Base-by-base conservation (phyloP, 2,113 vertebrate species). In the Sinocyclocheilus rhinocerous region DNA sequence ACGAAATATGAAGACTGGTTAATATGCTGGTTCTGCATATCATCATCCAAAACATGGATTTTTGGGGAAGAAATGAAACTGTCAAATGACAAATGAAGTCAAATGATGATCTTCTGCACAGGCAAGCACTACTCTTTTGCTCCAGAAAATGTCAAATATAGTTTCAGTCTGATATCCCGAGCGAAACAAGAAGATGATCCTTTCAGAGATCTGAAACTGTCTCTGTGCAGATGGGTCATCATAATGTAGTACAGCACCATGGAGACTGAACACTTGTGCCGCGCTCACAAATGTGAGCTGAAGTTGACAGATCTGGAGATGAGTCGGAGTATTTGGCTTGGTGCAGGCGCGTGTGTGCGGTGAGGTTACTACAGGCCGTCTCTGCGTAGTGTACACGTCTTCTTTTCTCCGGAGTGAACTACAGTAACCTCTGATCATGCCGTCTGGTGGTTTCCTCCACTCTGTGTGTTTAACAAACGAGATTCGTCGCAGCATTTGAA, bases 291-390 rank as follows among this genome's bases (percentile, higher is more conserved):
- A 76, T 7, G 39, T 18, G 33, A 55, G 29, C 76, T 15, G 48
- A 57, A 36, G 76, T 29, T 79, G 24, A 84, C n/a, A 39, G 39
- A 70, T 88, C 20, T 78, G 80, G 11, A 80, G 83, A 84, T 88
- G 69, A 86, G 61, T 84, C 84, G 67, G 42, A 11, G 36, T 83
- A 79, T 89, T 78, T 89, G 83, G 55, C 29, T 83, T 6, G 5
- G 70, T 7, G 70, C 48, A 29, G 20, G 81, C 48, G 22, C 26
- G 82, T 75, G 85, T 55, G 73, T 39, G 22, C 22, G 36, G 59
- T n/a, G 36, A 81, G 88, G 88, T 89, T 87, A 89, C 85, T 78
- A 15, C 24, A 69, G 88, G 88, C n/a, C 85, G 24, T 70, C 42
- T 80, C 29, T 67, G 57, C 29, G 4, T 33, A 55, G 57, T n/a